Evolutionary conservation across 1,140 invertebrate species (phyloP).

Genomic region (Drusus annulatus): DNA sequence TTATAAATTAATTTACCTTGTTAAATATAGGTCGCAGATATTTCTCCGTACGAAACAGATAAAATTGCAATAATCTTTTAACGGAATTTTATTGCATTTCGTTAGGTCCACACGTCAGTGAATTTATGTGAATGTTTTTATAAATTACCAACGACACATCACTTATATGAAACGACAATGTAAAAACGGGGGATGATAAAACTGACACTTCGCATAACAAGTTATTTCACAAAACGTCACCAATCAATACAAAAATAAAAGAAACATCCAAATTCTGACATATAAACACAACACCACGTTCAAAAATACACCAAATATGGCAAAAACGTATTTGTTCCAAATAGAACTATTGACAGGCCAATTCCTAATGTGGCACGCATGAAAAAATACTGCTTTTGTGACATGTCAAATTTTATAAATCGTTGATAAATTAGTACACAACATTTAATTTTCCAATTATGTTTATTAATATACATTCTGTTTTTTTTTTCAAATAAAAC

Average conservation of each 20-base stretch:
- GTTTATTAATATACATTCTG: too few relatives aligned
- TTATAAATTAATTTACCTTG: not conserved
- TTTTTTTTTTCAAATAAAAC: too few relatives aligned
- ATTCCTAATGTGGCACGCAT: conserved; percentile 13
- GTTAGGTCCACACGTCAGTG: conserved; percentile 26
- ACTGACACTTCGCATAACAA: not conserved
- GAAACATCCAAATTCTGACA: conserved; percentile 46
- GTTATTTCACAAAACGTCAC: conserved; percentile 14
- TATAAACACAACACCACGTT: conserved; percentile 51
- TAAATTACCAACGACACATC: conserved; percentile 8
- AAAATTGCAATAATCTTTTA: not conserved
- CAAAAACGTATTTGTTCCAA: conserved; percentile 42
- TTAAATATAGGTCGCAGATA: not conserved
- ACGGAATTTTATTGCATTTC: conserved; percentile 4
- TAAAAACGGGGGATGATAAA: not conserved
- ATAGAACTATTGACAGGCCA: conserved; percentile 23
- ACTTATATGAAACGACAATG: not conserved
- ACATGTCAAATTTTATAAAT: not conserved
- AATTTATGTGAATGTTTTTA: conserved; percentile 9
- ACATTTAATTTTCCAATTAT: not conserved
- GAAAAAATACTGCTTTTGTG: not conserved
- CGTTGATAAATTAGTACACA: not conserved
- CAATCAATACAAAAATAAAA: conserved; percentile 4
- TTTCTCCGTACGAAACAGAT: not conserved
- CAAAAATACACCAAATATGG: conserved; percentile 52